These are phyloP conservation scores for Lipophrys pholis DNA, from an alignment of 2,113 vertebrate species.

Conservation along the genomic window DNA sequence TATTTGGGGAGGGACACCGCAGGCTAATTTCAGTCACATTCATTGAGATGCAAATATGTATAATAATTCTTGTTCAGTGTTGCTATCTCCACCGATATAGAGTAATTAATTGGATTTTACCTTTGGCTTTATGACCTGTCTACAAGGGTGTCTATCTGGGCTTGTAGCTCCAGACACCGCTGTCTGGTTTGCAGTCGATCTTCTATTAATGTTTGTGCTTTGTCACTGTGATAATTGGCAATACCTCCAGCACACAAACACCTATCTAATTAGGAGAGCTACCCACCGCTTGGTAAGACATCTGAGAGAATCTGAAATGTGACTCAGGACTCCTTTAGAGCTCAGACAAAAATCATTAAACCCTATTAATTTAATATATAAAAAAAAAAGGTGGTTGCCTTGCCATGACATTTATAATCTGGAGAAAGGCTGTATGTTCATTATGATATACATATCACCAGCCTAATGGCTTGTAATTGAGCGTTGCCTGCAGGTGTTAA, in stretches of 20 bases:
- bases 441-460: conserved; percentile 37
- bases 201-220: conserved; percentile 67
- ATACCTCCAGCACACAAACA: conserved; percentile 63
- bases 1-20: conserved; percentile 41
- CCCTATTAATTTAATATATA: conserved; percentile 30
- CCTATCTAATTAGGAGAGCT: conserved; percentile 65
- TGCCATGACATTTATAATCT: conserved; percentile 47
- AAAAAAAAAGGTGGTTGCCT: conserved; percentile 8
- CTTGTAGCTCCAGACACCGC: conserved; percentile 49
- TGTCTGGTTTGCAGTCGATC: conserved; percentile 54
- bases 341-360: conserved; percentile 44
- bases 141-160: conserved; percentile 58
- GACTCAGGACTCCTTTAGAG: conserved; percentile 50
- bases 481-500: conserved; percentile 12
- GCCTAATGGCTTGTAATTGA: conserved; percentile 40
- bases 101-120: conserved; percentile 71
- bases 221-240: conserved; percentile 74
- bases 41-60: conserved; percentile 66
- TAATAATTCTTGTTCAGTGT: conserved; percentile 56
- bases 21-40: conserved; percentile 71
- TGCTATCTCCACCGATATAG: conserved; percentile 43
- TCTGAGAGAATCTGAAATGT: conserved; percentile 62
- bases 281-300: conserved; percentile 49
- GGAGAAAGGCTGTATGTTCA: conserved; percentile 20
- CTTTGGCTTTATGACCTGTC: conserved; percentile 71